A percentile compares a stretch with the other conserved stretches of the same genome.
Evolutionary conservation across 2,888 invertebrate genomes (phyloP).

Genomic region (Plutella xylostella): DNA sequence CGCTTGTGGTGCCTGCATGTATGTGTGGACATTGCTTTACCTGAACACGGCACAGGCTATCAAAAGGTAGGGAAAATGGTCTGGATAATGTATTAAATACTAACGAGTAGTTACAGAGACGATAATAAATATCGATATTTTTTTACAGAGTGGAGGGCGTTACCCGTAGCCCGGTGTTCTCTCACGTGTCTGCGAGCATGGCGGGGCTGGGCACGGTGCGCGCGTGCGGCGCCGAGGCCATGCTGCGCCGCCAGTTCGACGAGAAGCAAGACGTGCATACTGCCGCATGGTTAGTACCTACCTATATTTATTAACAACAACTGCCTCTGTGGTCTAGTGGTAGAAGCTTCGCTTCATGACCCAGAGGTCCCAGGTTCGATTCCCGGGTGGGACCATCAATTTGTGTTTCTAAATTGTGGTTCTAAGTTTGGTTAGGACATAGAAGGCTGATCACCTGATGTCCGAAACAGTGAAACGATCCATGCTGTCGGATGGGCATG

Average conservation of each 20-base stretch:
- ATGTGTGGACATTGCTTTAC: slow-evolving; percentile 74
- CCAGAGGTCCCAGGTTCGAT: no score
- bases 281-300: slow-evolving; percentile 62
- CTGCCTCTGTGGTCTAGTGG: no score
- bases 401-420: no score
- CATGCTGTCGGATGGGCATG: no score
- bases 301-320: no score
- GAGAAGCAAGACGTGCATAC: slow-evolving; percentile 75
- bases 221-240: slow-evolving; percentile 74
- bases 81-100: no score
- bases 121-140: neutral
- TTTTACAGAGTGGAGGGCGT: slow-evolving; percentile 52
- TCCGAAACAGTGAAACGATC: no score
- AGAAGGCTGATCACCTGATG: no score
- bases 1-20: slow-evolving; percentile 73
- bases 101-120: no score
- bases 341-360: no score
- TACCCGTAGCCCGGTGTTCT: slow-evolving; percentile 85
- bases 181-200: slow-evolving; percentile 84
- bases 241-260: slow-evolving; percentile 77
- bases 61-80: slow-evolving; percentile 59
- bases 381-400: no score
- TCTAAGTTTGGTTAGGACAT: no score
- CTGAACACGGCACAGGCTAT: slow-evolving; percentile 78
- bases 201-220: slow-evolving; percentile 83